These are phyloP conservation scores for Drosophila borealis DNA, from an alignment of 2,888 invertebrate genomes.

Conservation along the genomic window DNA sequence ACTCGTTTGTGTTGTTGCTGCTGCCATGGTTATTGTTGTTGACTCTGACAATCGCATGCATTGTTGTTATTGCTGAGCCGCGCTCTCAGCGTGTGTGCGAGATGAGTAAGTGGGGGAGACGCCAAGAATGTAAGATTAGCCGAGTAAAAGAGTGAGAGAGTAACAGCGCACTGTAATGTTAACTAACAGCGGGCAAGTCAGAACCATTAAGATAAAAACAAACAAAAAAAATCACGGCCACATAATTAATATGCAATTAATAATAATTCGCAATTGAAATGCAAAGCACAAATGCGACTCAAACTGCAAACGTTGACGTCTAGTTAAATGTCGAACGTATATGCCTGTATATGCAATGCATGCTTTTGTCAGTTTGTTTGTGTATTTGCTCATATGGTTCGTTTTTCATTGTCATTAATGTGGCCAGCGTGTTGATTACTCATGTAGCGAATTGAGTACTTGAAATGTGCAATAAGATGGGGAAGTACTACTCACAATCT, in stretches of 20 bases:
- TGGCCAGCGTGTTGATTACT: slow-evolving; percentile 52
- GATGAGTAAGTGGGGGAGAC: slow-evolving; percentile 6
- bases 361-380: slow-evolving; percentile 19
- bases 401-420: slow-evolving; percentile 67
- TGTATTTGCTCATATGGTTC: slow-evolving; percentile 64
- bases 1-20: slow-evolving; percentile 54
- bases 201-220: slow-evolving; percentile 34
- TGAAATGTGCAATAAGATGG: slow-evolving; percentile 59
- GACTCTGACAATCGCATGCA: slow-evolving; percentile 49
- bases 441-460: slow-evolving; percentile 30
- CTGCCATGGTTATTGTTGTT: slow-evolving; percentile 13
- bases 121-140: slow-evolving; percentile 1
- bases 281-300: slow-evolving; percentile 28
- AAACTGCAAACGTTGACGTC: slow-evolving; percentile 24
- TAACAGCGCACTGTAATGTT: slow-evolving; percentile 51
- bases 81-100: slow-evolving; percentile 15
- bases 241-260: slow-evolving; percentile 56
- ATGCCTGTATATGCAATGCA: slow-evolving; percentile 5
- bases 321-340: slow-evolving; percentile 15
- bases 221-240: slow-evolving; percentile 20
- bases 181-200: slow-evolving; percentile 41
- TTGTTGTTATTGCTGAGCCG: slow-evolving; percentile 47
- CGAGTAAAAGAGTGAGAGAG: slow-evolving; percentile 1
- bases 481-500: slow-evolving; percentile 35
- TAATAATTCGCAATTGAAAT: slow-evolving; percentile 58